phyloP scores from a whole-genome alignment of 2,113 vertebrate genomes.

The Pantherophis guttatus region DNA sequence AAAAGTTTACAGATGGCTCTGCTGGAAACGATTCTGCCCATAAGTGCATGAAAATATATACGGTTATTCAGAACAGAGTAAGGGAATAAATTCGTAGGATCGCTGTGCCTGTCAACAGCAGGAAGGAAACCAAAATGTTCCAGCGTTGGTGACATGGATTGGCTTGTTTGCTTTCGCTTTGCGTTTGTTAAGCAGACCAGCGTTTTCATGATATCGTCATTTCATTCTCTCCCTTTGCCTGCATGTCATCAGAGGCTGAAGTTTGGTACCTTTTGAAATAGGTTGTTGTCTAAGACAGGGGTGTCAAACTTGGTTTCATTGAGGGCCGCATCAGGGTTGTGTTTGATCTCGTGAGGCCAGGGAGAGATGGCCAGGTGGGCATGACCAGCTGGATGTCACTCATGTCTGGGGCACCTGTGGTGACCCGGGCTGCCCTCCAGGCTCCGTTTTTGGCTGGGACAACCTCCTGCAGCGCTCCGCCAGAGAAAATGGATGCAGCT shows the following conservation, averaged over 20 bases:
- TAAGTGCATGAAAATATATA: fast-evolving
- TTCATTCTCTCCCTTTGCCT: neutral
- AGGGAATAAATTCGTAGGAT: neutral
- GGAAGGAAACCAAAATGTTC: neutral
- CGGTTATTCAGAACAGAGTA: neutral
- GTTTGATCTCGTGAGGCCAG: too few species aligned
- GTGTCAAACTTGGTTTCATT: too few species aligned
- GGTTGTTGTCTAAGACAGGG: neutral
- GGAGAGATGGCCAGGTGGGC: too few species aligned
- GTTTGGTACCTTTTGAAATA: neutral
- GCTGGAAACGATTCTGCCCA: neutral
- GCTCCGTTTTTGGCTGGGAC: too few species aligned
- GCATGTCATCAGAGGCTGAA: neutral
- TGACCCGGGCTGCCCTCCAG: too few species aligned
- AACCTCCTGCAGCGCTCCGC: too few species aligned
- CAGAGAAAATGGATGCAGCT: too few species aligned
- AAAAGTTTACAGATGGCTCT: conserved; percentile 1
- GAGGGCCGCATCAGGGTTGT: too few species aligned
- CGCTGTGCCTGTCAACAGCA: neutral
- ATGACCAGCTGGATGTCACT: too few species aligned
- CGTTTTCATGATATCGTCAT: neutral
- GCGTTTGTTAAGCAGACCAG: neutral
- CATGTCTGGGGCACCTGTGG: too few species aligned
- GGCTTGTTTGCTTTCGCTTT: neutral
- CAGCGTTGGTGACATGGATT: neutral